Evolutionary conservation across 2,797 vertebrate species (phyloP).

Genomic region (Melopsittacus undulatus): DNA sequence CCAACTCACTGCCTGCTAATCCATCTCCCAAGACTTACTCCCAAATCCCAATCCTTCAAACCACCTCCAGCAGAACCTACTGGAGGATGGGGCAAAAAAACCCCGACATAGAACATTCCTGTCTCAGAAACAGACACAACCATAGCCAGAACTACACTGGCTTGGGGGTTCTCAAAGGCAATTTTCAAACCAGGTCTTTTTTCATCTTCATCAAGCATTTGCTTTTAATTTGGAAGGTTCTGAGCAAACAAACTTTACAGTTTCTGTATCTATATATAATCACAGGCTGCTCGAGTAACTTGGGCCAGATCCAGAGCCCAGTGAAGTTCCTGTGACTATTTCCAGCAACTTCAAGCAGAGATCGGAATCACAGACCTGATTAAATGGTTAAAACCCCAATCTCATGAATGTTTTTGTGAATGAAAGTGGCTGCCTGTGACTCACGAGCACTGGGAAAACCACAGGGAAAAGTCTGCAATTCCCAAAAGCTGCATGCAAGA

Average conservation of each 20-base stretch:
- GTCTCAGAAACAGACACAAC: background rate
- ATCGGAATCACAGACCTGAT: background rate
- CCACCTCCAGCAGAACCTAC: background rate
- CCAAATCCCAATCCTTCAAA: background rate
- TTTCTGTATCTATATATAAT: conserved; percentile 16
- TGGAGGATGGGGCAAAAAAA: background rate
- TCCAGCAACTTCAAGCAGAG: conserved; percentile 4
- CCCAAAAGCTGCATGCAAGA: background rate
- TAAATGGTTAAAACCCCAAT: background rate
- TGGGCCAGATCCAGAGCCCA: background rate
- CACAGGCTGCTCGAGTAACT: background rate
- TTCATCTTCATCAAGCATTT: conserved; percentile 43
- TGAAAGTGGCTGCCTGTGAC: background rate
- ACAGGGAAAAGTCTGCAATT: background rate
- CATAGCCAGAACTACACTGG: background rate
- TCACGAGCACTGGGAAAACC: background rate
- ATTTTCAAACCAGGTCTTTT: conserved; percentile 10
- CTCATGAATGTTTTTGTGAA: conserved; percentile 30
- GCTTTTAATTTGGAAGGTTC: conserved; percentile 28
- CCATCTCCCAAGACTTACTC: background rate
- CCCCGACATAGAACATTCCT: background rate
- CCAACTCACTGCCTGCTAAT: background rate
- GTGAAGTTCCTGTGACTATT: background rate
- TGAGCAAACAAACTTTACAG: background rate
- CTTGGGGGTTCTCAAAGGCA: background rate